Conservation (phyloP, 2,113 vertebrate genomes). For the Sapayoa aenigma region DNA sequence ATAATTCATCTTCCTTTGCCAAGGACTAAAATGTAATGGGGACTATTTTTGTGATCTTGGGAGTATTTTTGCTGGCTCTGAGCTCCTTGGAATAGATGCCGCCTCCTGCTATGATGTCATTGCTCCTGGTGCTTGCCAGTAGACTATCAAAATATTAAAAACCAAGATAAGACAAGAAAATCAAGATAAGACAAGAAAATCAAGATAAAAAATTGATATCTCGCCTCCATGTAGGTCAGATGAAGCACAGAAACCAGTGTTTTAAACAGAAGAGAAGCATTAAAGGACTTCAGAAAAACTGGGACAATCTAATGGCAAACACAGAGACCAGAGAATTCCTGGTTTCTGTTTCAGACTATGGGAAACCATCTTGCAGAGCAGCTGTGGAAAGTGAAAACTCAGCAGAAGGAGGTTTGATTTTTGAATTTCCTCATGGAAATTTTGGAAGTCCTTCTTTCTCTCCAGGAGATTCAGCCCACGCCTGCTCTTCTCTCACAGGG, state of each 20-base stretch:
- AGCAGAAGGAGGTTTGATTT: neutral
- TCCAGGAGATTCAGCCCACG: neutral
- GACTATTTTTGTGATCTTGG: slow-evolving; percentile 43
- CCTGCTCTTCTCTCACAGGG: neutral
- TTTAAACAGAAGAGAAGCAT: neutral
- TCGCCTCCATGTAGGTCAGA: neutral
- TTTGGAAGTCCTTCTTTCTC: neutral
- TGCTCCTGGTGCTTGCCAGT: neutral
- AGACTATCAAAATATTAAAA: neutral
- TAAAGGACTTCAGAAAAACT: neutral
- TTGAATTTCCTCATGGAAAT: neutral
- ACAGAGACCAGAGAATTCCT: neutral
- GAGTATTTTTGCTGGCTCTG: slow-evolving; percentile 46
- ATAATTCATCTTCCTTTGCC: slow-evolving; percentile 31
- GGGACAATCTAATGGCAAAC: neutral
- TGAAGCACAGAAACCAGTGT: neutral
- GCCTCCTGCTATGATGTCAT: slow-evolving; percentile 54
- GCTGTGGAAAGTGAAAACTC: slow-evolving; percentile 3
- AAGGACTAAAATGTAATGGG: slow-evolving; percentile 31
- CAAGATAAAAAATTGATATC: neutral
- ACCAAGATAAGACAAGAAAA: neutral
- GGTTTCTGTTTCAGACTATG: neutral
- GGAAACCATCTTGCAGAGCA: slow-evolving; percentile 24
- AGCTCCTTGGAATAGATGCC: slow-evolving; percentile 55
- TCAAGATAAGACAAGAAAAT: neutral